Evolutionary conservation across 1,140 invertebrate species (phyloP), one percentile per base, ranked within the genome.

Genomic region (Drosophila auraria): DNA sequence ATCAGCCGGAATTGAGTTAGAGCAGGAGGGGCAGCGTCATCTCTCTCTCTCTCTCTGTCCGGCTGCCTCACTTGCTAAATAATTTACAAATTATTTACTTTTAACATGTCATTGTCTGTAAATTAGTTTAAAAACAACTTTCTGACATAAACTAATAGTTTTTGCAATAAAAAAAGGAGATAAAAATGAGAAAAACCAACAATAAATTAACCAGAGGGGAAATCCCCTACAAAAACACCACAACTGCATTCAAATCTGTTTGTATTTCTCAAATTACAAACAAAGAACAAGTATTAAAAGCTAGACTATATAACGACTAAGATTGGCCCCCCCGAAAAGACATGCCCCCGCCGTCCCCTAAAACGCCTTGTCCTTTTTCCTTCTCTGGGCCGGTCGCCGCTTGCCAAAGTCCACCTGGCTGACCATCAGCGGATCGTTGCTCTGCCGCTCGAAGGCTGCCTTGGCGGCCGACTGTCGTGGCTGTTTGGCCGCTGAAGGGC

Each of bases 391-490:
- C 4, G 36, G 47, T 8, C 80, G 69, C 27, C 80, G 82, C 30
- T 87, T 92, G 47, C 79, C 80, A 54, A 82, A 92, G 56, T 92
- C 90, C 17, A 93, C 76, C 60, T 92, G 78, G 42, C 84, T 90
- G 61, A 82, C 75, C 81, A 94, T 91, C 42, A 93, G 60, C 2
- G 92, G 93, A 90, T 93, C 92, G 20, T 90, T 90, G 73, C 82
- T 92, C 40, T 92, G 81, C 20, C 84, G 75, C 59, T 91, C 82
- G 27, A 79, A 90, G 12, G 92, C 90, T 0, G 92, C 82, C 56
- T 93, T 70, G 63, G 60, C 69, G 45, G 78, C 33, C 2, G 77
- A 63, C 23, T 65, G 80, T 1, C 84, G 70, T 3, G 78, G 56
- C 27, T 64, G 78, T 93, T 77, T 94, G 92, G 57, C 92, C 1